These are phyloP conservation scores for Heterodera filipjevi DNA, from an alignment of 2,888 invertebrate genomes.

Conservation along the genomic window DNA sequence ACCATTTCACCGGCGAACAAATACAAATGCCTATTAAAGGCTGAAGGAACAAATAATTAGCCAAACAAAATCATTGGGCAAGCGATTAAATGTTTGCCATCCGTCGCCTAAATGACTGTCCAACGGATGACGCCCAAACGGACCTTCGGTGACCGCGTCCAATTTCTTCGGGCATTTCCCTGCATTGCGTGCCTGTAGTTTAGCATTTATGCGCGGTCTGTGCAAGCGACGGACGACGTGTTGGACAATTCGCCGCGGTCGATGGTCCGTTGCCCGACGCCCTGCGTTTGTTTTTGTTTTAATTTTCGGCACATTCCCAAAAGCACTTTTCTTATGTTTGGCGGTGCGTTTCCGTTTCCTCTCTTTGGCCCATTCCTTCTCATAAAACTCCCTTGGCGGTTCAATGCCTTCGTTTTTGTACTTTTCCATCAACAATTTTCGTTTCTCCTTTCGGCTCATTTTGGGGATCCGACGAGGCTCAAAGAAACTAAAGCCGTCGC, in stretches of 20 bases:
- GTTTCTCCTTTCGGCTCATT: conserved; percentile 34
- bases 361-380: conserved; percentile 4
- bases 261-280: neutral
- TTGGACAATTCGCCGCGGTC: neutral
- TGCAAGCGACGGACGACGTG: neutral
- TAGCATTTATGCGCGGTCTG: neutral
- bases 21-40: conserved; percentile 53
- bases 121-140: too few species aligned
- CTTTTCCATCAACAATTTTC: conserved; percentile 9
- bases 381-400: conserved; percentile 1
- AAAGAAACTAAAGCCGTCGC: conserved; percentile 39
- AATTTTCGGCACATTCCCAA: neutral
- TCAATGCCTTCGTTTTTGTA: neutral
- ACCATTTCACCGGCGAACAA: conserved; percentile 56
- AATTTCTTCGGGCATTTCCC: conserved; percentile 52
- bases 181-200: conserved; percentile 14
- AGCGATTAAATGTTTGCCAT: neutral
- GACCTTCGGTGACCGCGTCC: conserved; percentile 59
- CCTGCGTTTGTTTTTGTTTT: neutral
- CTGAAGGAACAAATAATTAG: neutral
- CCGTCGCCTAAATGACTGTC: too few species aligned
- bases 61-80: too few species aligned
- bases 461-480: conserved; percentile 39
- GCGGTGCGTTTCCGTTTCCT: neutral
- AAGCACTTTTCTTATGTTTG: neutral